A percentile compares a stretch with the other conserved stretches of the same genome.
Conservation (phyloP, 2,113 vertebrate genomes). For the Calypte anna region DNA sequence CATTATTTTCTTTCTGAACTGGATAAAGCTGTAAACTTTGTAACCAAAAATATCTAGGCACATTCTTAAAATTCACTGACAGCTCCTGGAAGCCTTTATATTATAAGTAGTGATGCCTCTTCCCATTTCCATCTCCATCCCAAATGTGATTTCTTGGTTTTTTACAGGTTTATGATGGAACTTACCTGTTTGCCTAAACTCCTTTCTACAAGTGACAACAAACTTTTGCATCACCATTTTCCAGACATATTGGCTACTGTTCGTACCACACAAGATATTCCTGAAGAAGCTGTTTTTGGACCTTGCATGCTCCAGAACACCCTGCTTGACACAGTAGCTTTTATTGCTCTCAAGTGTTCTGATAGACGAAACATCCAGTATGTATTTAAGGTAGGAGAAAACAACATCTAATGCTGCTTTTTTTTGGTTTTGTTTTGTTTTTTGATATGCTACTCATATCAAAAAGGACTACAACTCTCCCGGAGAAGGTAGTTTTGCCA, state of each 20-base stretch:
- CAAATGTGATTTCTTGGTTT: neutral
- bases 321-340: slow-evolving; percentile 87
- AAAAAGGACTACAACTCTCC: neutral
- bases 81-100: neutral
- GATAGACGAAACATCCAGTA: slow-evolving; percentile 82
- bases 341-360: slow-evolving; percentile 87
- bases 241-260: slow-evolving; percentile 83
- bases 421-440: no score
- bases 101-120: neutral
- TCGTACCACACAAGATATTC: slow-evolving; percentile 86
- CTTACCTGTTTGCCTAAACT: slow-evolving; percentile 79
- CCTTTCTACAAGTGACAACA: slow-evolving; percentile 83
- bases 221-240: slow-evolving; percentile 82
- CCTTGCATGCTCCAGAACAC: slow-evolving; percentile 85
- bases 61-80: neutral
- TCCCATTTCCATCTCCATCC: neutral
- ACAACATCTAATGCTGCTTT: neutral
- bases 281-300: slow-evolving; percentile 83
- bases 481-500: neutral
- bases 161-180: slow-evolving; percentile 79
- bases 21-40: neutral
- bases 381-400: slow-evolving; percentile 83
- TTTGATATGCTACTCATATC: no score
- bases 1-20: neutral
- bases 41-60: neutral